A percentile compares a stretch with the other conserved stretches of the same genome.
These are phyloP conservation scores for Callimorpha dominula DNA, from an alignment of 2,888 invertebrate genomes.

Conservation along the genomic window DNA sequence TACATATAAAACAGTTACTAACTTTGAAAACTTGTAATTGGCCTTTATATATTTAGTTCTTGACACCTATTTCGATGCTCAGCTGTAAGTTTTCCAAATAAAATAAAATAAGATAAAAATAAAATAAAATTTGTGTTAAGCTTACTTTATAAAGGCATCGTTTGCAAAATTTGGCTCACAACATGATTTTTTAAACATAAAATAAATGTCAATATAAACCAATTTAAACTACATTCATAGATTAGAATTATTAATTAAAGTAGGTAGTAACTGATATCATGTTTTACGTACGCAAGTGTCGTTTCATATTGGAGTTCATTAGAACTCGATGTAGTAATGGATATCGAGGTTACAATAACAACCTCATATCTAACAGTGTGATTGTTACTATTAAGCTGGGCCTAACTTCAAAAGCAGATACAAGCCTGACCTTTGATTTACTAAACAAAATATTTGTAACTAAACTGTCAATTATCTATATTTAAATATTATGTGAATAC, in stretches of 20 bases:
- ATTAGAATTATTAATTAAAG: background rate
- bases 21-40: too few species aligned
- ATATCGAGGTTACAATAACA: conserved; percentile 54
- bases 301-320: conserved; percentile 17
- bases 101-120: too few species aligned
- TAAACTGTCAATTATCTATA: background rate
- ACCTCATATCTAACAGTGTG: conserved; percentile 39
- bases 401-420: conserved; percentile 8
- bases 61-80: too few species aligned
- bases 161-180: too few species aligned
- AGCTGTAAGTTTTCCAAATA: too few species aligned
- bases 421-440: conserved; percentile 47
- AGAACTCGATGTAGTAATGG: conserved; percentile 23
- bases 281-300: conserved; percentile 2
- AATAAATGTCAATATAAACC: background rate
- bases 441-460: conserved; percentile 29
- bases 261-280: conserved; percentile 8
- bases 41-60: too few species aligned
- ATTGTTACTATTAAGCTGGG: conserved; percentile 39
- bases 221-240: background rate
- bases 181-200: background rate
- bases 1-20: too few species aligned
- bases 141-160: too few species aligned
- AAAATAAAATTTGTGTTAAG: too few species aligned
- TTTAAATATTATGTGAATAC: background rate